A percentile compares a stretch with the other conserved stretches of the same genome.
phyloP scores from a whole-genome alignment of 2,888 invertebrate genomes.

The Lithophane semibrunnea region DNA sequence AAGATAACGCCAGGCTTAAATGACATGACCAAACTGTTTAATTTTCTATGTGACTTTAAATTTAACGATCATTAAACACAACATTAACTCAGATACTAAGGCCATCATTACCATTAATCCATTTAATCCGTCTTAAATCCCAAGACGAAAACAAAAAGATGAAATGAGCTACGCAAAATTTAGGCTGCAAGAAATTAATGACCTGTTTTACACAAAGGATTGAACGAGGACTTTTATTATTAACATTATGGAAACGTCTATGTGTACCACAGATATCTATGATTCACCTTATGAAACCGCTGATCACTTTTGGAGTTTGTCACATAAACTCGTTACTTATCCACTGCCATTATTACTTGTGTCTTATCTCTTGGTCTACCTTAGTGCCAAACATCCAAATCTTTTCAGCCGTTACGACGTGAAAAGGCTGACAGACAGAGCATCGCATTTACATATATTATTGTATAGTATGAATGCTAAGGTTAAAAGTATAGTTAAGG shows the following conservation, averaged over 20 bases:
- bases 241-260: background rate
- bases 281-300: background rate
- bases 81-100: conserved; percentile 13
- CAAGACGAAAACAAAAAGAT: conserved; percentile 14
- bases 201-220: conserved; percentile 8
- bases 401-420: background rate
- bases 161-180: conserved; percentile 16
- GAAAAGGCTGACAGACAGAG: too few species aligned
- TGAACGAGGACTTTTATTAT: conserved; percentile 1
- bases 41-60: conserved; percentile 14
- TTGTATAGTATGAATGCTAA: background rate
- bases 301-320: background rate
- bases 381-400: too few species aligned
- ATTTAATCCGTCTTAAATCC: conserved; percentile 24
- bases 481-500: background rate
- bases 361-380: background rate
- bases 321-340: background rate
- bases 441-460: background rate
- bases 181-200: conserved; percentile 22
- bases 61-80: conserved; percentile 31
- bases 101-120: background rate
- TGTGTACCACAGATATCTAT: background rate
- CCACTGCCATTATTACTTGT: background rate
- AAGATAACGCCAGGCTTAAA: background rate
- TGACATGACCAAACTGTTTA: background rate